Conservation (phyloP, 2,888 invertebrate genomes). For the Perdita meconis region DNA sequence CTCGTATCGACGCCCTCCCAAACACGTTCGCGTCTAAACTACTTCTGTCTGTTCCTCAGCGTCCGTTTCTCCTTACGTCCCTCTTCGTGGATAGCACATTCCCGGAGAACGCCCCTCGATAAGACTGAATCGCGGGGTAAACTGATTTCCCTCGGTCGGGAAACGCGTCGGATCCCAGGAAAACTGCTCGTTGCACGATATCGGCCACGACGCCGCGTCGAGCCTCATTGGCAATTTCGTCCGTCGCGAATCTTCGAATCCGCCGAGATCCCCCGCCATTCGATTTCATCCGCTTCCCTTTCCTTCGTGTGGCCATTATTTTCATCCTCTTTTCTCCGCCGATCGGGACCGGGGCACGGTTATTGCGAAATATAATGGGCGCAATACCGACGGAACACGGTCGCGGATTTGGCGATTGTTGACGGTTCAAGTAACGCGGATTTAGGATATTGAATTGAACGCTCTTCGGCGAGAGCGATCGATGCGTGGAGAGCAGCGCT, state of each 20-base stretch:
- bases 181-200: conserved; percentile 65
- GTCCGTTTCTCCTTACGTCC: not conserved
- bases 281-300: not conserved
- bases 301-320: conserved; percentile 30
- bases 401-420: conserved; percentile 36
- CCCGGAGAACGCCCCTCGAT: conserved; percentile 36
- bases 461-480: not conserved
- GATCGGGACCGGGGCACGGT: not conserved
- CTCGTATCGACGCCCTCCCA: not conserved
- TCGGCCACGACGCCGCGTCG: conserved; percentile 51
- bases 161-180: conserved; percentile 41
- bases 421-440: conserved; percentile 19
- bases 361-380: conserved; percentile 40
- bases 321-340: conserved; percentile 9
- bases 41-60: not conserved
- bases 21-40: conserved; percentile 12
- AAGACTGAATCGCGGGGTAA: conserved; percentile 47
- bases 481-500: not conserved
- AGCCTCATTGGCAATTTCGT: conserved; percentile 43
- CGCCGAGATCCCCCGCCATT: not conserved
- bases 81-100: not conserved
- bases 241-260: not conserved
- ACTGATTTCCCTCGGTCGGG: conserved; percentile 61
- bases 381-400: conserved; percentile 14
- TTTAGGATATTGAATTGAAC: conserved; percentile 39